Base-by-base conservation (phyloP, 2,113 vertebrate genomes). In the Oryzias javanicus region DNA sequence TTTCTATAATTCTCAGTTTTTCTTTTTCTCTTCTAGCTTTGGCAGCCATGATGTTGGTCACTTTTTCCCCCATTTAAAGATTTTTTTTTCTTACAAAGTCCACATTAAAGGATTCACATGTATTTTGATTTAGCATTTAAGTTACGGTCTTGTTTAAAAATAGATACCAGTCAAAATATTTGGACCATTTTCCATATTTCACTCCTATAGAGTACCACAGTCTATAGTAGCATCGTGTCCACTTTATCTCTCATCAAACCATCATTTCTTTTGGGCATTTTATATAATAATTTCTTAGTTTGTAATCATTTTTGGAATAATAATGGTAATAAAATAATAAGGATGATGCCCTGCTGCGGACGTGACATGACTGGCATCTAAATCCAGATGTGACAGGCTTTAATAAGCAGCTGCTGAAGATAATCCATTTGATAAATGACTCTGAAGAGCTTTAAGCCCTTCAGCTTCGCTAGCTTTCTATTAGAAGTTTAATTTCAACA, bases 351-450 rank as follows among this genome's bases (percentile, higher is more conserved):
- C 41, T 70, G 78, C 72, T 80, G 72, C 46, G 72, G 40, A 70
- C 76, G 49, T 84, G 87, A 86, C 80, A 78, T 70, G 81, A 86
- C 86, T 85, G 68, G 62, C 68, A 67, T 8, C 67, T 80, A 86
- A 85, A 85, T 84, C 74, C 84, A 87, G 79, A 86, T 82, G 82
- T 82, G 79, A 79, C 56, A 67, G 79, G 65, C 71, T 84, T 45
- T 85, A 89, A 84, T 85, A 80, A 82, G 78, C 82, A 83, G 76
- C 74, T 83, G 79, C 63, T 88, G 72, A 76, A 55, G 59, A 86
- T 82, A 88, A 89, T 88, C 84, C 81, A 74, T 53, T 52, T 62
- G 75, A 88, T 85, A 81, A 83, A 81, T 78, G 82, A 81, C 80
- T 83, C 70, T 81, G 82, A 83, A 71, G 60, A 19, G 65, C 76